phyloP scores from a whole-genome alignment of 2,888 invertebrate genomes.

The Copidosoma aretas region DNA sequence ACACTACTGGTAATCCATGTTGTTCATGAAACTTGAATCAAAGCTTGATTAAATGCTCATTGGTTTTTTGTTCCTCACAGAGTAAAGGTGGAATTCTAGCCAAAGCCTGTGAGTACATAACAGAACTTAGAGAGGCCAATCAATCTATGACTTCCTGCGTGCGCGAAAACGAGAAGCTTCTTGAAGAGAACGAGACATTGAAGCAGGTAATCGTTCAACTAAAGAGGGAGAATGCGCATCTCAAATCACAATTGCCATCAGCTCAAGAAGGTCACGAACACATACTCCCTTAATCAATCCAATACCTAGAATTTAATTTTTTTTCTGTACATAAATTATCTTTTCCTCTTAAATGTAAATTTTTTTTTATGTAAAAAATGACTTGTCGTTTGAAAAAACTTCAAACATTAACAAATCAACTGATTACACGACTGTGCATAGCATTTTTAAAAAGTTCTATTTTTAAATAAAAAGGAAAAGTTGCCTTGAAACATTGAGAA shows the following conservation, averaged over 20 bases:
- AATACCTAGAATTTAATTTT: conserved; percentile 8
- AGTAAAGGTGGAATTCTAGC: conserved; percentile 95
- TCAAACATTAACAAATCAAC: conserved; percentile 16
- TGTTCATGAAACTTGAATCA: background rate
- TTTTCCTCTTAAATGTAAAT: conserved; percentile 17
- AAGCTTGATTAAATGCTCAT: background rate
- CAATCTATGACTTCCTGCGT: conserved; percentile 72
- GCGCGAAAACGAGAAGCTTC: conserved; percentile 76
- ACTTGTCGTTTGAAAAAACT: conserved; percentile 13
- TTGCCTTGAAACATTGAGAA: conserved; percentile 34
- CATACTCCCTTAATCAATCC: conserved; percentile 33
- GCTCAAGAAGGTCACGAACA: conserved; percentile 42
- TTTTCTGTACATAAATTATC: conserved; percentile 38
- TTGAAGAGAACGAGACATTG: conserved; percentile 73
- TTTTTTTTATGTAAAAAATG: conserved; percentile 29
- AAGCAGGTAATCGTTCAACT: conserved; percentile 76
- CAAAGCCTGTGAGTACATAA: conserved; percentile 94
- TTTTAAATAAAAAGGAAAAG: conserved; percentile 26
- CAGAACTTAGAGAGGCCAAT: conserved; percentile 80
- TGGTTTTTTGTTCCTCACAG: conserved; percentile 60
- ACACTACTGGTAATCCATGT: background rate
- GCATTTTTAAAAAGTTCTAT: conserved; percentile 30
- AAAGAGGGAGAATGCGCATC: conserved; percentile 77
- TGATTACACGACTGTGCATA: conserved; percentile 21
- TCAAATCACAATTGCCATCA: conserved; percentile 67